phyloP scores from a whole-genome alignment of 2,888 invertebrate genomes.

The Cinara cedri region DNA sequence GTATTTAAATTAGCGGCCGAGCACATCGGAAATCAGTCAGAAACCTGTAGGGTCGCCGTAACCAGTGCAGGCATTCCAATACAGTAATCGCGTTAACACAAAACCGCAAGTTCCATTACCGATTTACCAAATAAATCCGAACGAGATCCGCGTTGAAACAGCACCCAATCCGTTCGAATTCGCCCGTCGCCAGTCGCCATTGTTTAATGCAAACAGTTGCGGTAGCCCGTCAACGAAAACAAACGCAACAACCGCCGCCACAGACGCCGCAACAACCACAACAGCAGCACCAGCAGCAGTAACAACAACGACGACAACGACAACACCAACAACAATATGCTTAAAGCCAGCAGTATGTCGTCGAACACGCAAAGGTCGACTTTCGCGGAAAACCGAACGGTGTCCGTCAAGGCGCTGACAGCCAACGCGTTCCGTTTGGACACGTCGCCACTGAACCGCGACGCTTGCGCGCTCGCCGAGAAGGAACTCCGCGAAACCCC shows the following conservation, averaged over 20 bases:
- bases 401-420: not conserved
- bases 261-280: not conserved
- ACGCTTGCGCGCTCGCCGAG: constrained; percentile 63
- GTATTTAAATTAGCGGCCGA: constrained; percentile 38
- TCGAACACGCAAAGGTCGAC: not conserved
- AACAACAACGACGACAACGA: not conserved
- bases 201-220: not conserved
- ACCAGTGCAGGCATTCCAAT: constrained; percentile 53
- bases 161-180: not conserved
- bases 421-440: constrained; percentile 30
- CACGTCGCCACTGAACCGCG: constrained; percentile 21
- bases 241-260: not conserved
- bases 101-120: too few species aligned
- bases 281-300: not conserved
- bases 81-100: too few species aligned
- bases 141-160: too few species aligned
- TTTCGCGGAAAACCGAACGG: not conserved
- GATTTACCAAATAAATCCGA: too few species aligned
- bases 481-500: constrained; percentile 73
- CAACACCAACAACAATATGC: not conserved
- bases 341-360: constrained; percentile 14
- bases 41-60: constrained; percentile 47
- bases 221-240: not conserved
- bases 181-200: too few species aligned
- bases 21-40: constrained; percentile 27